These are phyloP conservation scores for Variabilichromis moorii DNA, from an alignment of 2,113 vertebrate species.

Conservation along the genomic window DNA sequence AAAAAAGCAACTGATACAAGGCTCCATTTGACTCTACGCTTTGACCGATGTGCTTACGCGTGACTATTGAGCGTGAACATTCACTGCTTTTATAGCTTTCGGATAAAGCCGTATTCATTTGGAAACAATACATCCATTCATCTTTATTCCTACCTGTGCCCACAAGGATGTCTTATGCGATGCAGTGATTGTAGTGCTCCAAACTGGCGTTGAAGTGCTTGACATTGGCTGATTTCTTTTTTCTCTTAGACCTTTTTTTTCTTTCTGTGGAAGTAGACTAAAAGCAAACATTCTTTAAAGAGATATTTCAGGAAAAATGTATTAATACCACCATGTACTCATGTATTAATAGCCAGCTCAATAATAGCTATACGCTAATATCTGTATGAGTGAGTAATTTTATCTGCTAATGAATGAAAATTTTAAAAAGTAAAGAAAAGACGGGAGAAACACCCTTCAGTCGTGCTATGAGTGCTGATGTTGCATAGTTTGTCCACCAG, in stretches of 20 bases:
- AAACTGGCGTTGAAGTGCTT: neutral
- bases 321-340: neutral
- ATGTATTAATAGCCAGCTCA: neutral
- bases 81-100: neutral
- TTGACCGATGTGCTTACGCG: neutral
- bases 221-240: neutral
- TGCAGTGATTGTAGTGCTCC: neutral
- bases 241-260: neutral
- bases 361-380: neutral
- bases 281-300: neutral
- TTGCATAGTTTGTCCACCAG: neutral
- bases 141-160: neutral
- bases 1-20: neutral
- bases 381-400: fast-evolving
- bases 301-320: neutral
- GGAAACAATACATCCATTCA: neutral
- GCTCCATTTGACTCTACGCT: neutral
- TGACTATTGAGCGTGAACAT: neutral
- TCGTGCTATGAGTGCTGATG: neutral
- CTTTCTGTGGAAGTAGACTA: neutral
- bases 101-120: neutral
- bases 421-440: neutral
- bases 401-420: fast-evolving
- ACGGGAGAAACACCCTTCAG: neutral
- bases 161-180: neutral